Conservation (phyloP, 64 coral and sea anemone genomes). For the Montipora foliosa region DNA sequence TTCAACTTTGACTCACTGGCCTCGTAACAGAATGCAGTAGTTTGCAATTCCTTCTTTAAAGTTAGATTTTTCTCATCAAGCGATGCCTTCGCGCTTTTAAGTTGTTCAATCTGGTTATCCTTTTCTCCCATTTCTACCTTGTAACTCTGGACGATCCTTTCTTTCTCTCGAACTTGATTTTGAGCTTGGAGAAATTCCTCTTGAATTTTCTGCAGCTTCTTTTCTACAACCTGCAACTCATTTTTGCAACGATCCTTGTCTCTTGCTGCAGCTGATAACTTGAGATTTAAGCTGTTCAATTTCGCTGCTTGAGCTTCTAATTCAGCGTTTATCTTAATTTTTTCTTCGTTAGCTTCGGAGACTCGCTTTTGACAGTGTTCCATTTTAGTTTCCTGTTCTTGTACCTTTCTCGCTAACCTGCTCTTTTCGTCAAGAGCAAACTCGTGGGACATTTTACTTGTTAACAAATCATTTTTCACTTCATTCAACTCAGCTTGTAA, state of each 20-base stretch:
- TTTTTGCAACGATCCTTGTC: conserved; percentile 27
- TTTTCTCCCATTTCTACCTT: conserved; percentile 16
- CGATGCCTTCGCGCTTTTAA: conserved; percentile 19
- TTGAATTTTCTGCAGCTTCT: conserved; percentile 26
- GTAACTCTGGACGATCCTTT: conserved; percentile 28
- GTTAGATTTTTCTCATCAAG: neutral
- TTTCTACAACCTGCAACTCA: neutral
- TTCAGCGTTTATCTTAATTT: neutral
- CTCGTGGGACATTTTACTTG: conserved; percentile 37
- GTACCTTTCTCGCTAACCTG: conserved; percentile 13
- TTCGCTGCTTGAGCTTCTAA: conserved; percentile 4
- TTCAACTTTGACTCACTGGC: conserved; percentile 41
- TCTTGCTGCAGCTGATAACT: neutral
- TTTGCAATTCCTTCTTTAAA: conserved; percentile 38
- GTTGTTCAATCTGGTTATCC: conserved; percentile 24
- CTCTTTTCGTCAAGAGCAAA: conserved; percentile 35
- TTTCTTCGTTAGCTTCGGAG: conserved; percentile 19
- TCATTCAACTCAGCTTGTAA: conserved; percentile 29
- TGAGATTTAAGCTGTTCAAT: neutral
- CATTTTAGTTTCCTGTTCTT: conserved; percentile 33
- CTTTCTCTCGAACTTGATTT: conserved; percentile 34
- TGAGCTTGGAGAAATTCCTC: conserved; percentile 11
- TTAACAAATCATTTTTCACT: conserved; percentile 32
- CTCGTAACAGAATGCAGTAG: conserved; percentile 26
- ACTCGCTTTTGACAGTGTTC: conserved; percentile 3